Percentiles rank a stretch among this genome's conserved stretches.
These are phyloP conservation scores for Laticauda colubrina DNA, from an alignment of 2,113 vertebrate genomes.

Conservation along the genomic window DNA sequence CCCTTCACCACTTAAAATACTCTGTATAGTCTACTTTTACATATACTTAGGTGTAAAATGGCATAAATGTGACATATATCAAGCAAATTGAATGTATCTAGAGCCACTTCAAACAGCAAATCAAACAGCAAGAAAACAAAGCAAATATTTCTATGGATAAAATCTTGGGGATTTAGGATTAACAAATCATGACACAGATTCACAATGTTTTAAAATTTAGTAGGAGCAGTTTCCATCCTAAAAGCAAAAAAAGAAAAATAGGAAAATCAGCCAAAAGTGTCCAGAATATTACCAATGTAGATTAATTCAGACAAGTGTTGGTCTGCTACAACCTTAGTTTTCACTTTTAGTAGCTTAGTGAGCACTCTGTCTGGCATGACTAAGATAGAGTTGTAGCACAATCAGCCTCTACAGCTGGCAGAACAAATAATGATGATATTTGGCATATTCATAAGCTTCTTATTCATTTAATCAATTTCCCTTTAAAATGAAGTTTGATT, in stretches of 20 bases:
- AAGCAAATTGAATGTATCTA: neutral
- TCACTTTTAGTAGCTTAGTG: neutral
- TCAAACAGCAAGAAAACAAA: neutral
- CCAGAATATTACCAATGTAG: neutral
- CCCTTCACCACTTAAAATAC: neutral
- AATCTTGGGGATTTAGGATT: neutral
- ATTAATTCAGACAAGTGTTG: neutral
- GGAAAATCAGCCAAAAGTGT: neutral
- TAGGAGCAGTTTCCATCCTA: neutral
- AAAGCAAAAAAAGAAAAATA: neutral
- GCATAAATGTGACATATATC: neutral
- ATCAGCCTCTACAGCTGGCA: neutral
- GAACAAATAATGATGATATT: neutral
- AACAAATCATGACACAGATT: neutral
- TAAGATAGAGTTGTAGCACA: slow-evolving; percentile 1
- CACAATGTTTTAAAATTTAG: neutral
- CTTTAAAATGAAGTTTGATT: neutral
- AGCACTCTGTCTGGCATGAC: fast-evolving
- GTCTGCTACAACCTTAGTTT: neutral
- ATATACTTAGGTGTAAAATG: neutral
- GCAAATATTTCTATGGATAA: neutral
- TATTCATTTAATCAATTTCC: neutral
- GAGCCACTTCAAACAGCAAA: neutral
- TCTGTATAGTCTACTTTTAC: neutral
- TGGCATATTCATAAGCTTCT: neutral